A percentile compares a stretch with the other conserved stretches of the same genome.
Conservation (phyloP, 2,113 vertebrate genomes). For the Desmodus rotundus region DNA sequence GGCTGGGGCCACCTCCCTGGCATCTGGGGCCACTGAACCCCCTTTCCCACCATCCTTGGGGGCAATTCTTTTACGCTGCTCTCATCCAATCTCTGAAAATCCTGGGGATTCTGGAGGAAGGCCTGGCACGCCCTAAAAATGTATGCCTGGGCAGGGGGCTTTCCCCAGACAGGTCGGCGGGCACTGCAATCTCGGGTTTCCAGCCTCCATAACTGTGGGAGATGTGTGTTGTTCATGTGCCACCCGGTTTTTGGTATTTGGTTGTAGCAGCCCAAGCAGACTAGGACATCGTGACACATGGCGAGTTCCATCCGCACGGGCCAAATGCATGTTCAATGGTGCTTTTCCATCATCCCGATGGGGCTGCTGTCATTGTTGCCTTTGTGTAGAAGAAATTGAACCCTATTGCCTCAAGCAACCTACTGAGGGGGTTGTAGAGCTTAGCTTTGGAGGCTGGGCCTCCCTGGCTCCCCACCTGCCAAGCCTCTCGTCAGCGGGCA, state of each 20-base stretch:
- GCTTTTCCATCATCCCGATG: too few relatives aligned
- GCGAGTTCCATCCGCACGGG: background rate
- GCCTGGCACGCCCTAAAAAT: background rate
- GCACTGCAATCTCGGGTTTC: background rate
- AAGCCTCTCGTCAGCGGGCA: background rate
- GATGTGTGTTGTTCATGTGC: too few relatives aligned
- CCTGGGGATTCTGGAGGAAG: background rate
- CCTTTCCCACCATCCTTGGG: background rate
- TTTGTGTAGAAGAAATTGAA: background rate
- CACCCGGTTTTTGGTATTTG: background rate
- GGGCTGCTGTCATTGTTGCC: background rate
- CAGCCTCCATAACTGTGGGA: background rate
- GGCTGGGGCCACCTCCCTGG: conserved; percentile 17
- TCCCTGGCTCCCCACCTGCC: background rate
- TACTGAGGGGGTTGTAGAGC: background rate
- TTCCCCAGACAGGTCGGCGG: background rate
- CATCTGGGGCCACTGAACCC: background rate
- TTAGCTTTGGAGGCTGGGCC: background rate
- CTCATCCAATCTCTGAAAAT: background rate
- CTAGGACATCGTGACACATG: background rate
- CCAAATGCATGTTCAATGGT: background rate
- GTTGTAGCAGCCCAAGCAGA: background rate
- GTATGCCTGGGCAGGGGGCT: background rate
- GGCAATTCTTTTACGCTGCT: background rate
- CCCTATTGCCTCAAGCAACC: background rate